Conservation (phyloP, 2,797 vertebrate genomes). For the Betta splendens region DNA sequence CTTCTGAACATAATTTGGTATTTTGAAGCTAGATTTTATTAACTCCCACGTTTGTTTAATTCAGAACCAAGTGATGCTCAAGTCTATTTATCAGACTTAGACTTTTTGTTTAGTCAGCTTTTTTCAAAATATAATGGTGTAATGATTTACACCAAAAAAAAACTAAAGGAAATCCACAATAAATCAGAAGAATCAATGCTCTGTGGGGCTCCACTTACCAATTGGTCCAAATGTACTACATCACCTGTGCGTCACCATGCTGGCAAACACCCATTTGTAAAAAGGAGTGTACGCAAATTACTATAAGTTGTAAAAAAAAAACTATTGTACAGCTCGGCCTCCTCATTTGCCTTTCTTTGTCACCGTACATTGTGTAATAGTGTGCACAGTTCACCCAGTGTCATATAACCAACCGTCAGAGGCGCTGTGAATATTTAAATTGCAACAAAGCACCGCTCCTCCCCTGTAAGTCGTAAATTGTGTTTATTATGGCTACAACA, state of each 20-base stretch:
- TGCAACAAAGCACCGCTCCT: too few species aligned
- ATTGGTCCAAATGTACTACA: neutral
- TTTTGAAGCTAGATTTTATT: conserved; percentile 16
- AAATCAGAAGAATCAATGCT: too few species aligned
- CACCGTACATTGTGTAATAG: neutral
- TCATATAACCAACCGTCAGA: too few species aligned
- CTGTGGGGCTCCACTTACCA: too few species aligned
- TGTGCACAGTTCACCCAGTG: too few species aligned
- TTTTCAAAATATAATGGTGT: conserved; percentile 1
- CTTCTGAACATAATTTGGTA: neutral
- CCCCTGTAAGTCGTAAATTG: too few species aligned
- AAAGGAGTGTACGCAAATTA: neutral
- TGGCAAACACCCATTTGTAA: neutral
- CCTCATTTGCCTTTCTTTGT: neutral
- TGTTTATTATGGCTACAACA: too few species aligned
- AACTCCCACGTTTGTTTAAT: neutral
- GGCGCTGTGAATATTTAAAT: too few species aligned
- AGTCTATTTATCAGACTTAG: too few species aligned
- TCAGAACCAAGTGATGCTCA: neutral
- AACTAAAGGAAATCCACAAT: too few species aligned
- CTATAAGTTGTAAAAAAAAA: neutral
- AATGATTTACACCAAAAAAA: neutral
- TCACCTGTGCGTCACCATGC: conserved; percentile 2
- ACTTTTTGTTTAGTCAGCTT: neutral
- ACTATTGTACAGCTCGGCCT: neutral